Evolutionary conservation across 2,888 invertebrate species (phyloP).

Genomic region (Nymphalis urticae): DNA sequence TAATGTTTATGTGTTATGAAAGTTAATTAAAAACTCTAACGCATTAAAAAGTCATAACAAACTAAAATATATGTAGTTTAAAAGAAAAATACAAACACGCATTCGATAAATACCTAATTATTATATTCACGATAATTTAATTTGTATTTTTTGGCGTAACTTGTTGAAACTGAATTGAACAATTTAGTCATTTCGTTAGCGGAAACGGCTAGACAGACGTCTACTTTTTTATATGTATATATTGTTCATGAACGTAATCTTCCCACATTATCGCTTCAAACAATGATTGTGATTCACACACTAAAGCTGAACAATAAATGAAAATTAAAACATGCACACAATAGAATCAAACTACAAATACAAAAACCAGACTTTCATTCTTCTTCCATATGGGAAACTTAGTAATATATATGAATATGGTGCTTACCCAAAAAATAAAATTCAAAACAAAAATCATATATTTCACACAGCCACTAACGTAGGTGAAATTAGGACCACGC

Average conservation of each 20-base stretch:
- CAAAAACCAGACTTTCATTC: slow-evolving; percentile 5
- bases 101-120: too few relatives aligned
- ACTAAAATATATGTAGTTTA: too few relatives aligned
- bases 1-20: too few relatives aligned
- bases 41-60: too few relatives aligned
- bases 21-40: too few relatives aligned
- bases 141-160: background rate
- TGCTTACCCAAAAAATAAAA: slow-evolving; percentile 94
- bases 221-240: slow-evolving; percentile 20
- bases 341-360: slow-evolving; percentile 4
- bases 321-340: slow-evolving; percentile 28
- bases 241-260: slow-evolving; percentile 21
- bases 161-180: slow-evolving; percentile 6
- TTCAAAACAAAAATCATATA: slow-evolving; percentile 94
- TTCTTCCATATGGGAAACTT: slow-evolving; percentile 11
- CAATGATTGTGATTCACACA: slow-evolving; percentile 36
- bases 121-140: background rate
- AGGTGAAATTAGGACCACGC: slow-evolving; percentile 87
- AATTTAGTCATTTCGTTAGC: slow-evolving; percentile 21
- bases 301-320: slow-evolving; percentile 20
- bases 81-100: too few relatives aligned
- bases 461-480: slow-evolving; percentile 93
- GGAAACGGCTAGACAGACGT: slow-evolving; percentile 22
- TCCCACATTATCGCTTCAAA: slow-evolving; percentile 32
- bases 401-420: slow-evolving; percentile 6